phyloP scores from a whole-genome alignment of 1,140 invertebrate genomes.

The Eriocheir sinensis region DNA sequence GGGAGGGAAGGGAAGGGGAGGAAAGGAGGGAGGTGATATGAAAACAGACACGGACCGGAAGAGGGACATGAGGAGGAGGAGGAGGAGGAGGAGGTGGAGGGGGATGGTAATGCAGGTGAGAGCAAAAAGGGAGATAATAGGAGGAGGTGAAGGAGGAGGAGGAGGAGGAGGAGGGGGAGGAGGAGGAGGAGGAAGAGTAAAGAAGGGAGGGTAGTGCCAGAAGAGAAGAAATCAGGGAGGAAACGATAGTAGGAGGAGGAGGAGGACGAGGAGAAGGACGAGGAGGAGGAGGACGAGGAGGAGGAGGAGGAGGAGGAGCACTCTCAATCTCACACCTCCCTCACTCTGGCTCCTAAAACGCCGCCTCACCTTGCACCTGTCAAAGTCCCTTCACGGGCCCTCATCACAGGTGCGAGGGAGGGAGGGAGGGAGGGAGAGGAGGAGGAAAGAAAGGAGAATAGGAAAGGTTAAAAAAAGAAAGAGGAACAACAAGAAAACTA shows the following conservation, averaged over 20 bases:
- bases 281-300: background rate
- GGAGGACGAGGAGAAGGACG: background rate
- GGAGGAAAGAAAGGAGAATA: background rate
- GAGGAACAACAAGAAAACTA: no score
- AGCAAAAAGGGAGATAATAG: background rate
- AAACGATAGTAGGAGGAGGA: background rate
- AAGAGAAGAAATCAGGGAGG: background rate
- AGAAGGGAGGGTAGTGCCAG: background rate
- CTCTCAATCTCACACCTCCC: background rate
- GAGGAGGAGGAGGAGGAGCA: background rate
- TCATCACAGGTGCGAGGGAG: background rate
- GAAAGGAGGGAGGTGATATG: background rate
- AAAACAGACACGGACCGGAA: background rate
- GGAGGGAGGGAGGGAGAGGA: background rate
- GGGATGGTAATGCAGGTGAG: background rate
- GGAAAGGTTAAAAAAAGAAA: no score
- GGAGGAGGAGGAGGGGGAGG: no score
- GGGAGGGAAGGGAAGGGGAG: background rate
- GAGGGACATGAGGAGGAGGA: background rate
- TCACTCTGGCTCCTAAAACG: background rate
- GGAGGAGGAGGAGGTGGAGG: no score
- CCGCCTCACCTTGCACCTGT: background rate
- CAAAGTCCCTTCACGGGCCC: background rate
- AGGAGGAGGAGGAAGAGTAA: no score
- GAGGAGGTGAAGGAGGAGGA: background rate